Evolutionary conservation across 2,113 vertebrate species (phyloP).

Genomic region (Gopherus evgoodei): DNA sequence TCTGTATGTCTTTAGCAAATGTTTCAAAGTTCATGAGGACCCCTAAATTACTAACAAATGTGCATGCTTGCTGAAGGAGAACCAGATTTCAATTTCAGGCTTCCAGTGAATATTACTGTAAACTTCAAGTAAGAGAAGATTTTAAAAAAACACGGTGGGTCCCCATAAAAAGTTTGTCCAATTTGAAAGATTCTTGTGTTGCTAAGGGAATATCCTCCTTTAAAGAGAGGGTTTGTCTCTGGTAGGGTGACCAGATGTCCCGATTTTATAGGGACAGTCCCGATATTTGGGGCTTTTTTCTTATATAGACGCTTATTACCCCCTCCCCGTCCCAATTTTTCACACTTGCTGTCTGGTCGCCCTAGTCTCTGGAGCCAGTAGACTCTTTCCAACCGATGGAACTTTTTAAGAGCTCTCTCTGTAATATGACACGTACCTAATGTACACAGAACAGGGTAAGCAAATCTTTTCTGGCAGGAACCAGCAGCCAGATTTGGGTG

Average conservation of each 20-base stretch:
- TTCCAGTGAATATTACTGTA: background rate
- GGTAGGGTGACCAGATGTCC: too few species aligned
- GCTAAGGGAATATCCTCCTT: background rate
- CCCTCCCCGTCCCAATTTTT: too few species aligned
- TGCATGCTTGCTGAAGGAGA: background rate
- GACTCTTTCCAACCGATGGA: background rate
- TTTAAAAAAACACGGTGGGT: background rate
- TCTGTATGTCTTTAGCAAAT: constrained; percentile 6
- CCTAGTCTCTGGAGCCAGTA: background rate
- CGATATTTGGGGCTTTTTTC: too few species aligned
- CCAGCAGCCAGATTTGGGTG: background rate
- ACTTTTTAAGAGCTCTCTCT: background rate
- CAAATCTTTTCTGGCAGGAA: background rate
- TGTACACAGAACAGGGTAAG: background rate
- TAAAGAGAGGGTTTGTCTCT: background rate
- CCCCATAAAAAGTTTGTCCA: background rate
- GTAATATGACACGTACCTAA: background rate
- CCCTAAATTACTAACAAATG: background rate
- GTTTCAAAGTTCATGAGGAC: background rate
- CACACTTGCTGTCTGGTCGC: too few species aligned
- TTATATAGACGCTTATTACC: too few species aligned
- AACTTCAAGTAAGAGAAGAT: background rate
- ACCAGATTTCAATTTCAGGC: background rate
- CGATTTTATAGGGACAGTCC: too few species aligned
- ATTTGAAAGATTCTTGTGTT: background rate